Conservation (phyloP, 1,140 invertebrate species). For the Idris sp. region DNA sequence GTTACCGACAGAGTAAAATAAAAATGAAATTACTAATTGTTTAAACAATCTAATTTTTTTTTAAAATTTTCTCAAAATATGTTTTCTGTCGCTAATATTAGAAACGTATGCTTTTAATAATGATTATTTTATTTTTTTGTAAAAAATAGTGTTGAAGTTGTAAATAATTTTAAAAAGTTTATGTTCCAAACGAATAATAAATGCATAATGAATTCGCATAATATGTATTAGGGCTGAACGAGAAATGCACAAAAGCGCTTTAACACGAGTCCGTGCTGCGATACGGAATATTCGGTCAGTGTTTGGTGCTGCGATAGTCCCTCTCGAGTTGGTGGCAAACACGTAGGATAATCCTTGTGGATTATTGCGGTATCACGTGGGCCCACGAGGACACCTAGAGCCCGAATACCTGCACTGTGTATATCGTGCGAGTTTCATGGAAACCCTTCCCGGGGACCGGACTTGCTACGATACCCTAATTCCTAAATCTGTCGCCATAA, state of each 20-base stretch:
- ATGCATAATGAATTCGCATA: conserved; percentile 24
- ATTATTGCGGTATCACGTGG: conserved; percentile 77
- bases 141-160: no score
- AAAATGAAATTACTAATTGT: no score
- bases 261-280: conserved; percentile 42
- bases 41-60: no score
- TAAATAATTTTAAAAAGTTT: background rate
- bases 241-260: conserved; percentile 50
- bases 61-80: no score
- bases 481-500: conserved; percentile 80
- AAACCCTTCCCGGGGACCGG: conserved; percentile 72
- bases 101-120: no score
- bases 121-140: no score
- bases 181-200: conserved; percentile 5
- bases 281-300: conserved; percentile 71
- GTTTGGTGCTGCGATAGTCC: conserved; percentile 70
- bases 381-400: no score
- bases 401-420: no score
- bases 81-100: no score
- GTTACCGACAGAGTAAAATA: no score
- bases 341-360: conserved; percentile 77
- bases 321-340: conserved; percentile 66
- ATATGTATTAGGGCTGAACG: conserved; percentile 38
- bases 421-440: conserved; percentile 69
- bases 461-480: conserved; percentile 76